Evolutionary conservation across 92 coral and sea anemone genomes (phyloP), one percentile per base, ranked within the genome.

Genomic region (Diadumene lineata): DNA sequence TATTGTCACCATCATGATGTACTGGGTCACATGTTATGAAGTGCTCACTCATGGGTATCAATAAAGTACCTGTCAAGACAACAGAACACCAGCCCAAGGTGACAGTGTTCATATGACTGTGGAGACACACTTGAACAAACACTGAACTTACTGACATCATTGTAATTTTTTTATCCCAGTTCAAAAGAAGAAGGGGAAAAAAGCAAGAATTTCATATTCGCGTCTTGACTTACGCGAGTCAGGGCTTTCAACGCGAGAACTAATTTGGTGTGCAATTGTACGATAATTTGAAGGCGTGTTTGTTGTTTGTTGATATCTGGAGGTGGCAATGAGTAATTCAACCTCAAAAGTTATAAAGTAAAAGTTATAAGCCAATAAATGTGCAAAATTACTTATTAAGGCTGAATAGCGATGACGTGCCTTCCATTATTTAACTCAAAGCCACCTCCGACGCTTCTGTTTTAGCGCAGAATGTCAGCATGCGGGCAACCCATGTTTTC

Each of bases 1-100:
- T n/a, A n/a, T n/a, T n/a, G n/a, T n/a, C n/a, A n/a, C n/a, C n/a
- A n/a, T 33, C 24, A 11, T 60, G 65, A 16, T 19, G 29, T 26
- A 28, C 31, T 62, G 28, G 64, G 22, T 0, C 31, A 26, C 29
- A 23, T 62, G 43, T 62, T 62, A n/a, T 17, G 31, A 22, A 30
- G 67, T 26, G 26, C 46, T 31, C 66, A 72, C 11, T 72, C 53
- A 72, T 7, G 77, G 46, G 77, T 57, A n/a, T 7, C n/a, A 1
- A 23, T 51, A 30, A 31, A 70, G 48, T 70, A 72, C 50, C 66
- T 18, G 34, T 1, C 56, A 72, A 72, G 11, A 72, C 66, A 72
- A 72, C 44, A 32, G 31, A 72, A 23, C 31, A 72, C 77, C 77
- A 32, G 77, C 32, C 4, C 13, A 72, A 32, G 55, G 50, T 32